These are phyloP conservation scores for Nomada hirtipes DNA, from an alignment of 2,888 invertebrate species.

Conservation along the genomic window DNA sequence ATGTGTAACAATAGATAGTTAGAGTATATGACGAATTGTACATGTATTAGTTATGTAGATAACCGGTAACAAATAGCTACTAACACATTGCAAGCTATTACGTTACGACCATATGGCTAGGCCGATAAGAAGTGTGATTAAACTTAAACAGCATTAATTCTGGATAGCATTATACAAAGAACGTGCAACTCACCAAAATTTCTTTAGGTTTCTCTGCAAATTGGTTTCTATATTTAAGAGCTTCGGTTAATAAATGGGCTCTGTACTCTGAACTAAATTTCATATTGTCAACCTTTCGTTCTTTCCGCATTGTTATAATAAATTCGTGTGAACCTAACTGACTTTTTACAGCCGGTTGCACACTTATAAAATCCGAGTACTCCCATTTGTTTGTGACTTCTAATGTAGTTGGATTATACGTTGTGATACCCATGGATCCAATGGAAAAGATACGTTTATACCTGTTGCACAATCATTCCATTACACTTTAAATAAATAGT, in stretches of 20 bases:
- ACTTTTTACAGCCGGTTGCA: constrained; percentile 86
- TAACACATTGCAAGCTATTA: constrained; percentile 16
- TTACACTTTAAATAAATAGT: constrained; percentile 1
- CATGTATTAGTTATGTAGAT: constrained; percentile 15
- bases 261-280: constrained; percentile 98
- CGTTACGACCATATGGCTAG: constrained; percentile 57
- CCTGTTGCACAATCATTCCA: constrained; percentile 83
- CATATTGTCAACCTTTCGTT: constrained; percentile 96
- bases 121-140: constrained; percentile 51
- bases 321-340: constrained; percentile 88
- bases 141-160: constrained; percentile 18
- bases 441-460: constrained; percentile 99
- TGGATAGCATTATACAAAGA: neutral
- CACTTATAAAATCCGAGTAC: constrained; percentile 91
- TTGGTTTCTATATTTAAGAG: constrained; percentile 91
- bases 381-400: constrained; percentile 98
- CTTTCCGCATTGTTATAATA: constrained; percentile 93
- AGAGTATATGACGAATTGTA: constrained; percentile 7
- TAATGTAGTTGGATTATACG: constrained; percentile 96
- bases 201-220: constrained; percentile 94
- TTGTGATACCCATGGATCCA: constrained; percentile 97
- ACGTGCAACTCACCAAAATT: constrained; percentile 87
- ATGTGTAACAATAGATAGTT: neutral
- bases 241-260: constrained; percentile 95
- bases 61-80: constrained; percentile 20